Percentiles rank a stretch among this genome's conserved stretches.
These are phyloP conservation scores for Aphaenogaster floridana DNA, from an alignment of 1,140 invertebrate genomes.

Conservation along the genomic window DNA sequence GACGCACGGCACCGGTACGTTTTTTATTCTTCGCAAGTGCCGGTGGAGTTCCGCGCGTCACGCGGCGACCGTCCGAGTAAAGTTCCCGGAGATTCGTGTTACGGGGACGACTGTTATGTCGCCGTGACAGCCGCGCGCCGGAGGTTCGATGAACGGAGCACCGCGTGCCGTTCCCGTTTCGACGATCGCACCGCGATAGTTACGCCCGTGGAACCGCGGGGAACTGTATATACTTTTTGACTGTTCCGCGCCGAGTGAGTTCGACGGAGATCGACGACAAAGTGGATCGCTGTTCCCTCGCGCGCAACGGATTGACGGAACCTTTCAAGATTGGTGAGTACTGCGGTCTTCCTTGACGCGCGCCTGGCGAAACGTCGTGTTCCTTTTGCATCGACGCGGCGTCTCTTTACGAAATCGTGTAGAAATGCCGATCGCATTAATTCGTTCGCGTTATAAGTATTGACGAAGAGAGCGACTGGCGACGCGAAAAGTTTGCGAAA, in stretches of 20 bases:
- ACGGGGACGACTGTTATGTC: slow-evolving; percentile 49
- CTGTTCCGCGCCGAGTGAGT: slow-evolving; percentile 15
- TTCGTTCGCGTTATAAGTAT: neutral
- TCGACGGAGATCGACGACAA: slow-evolving; percentile 54
- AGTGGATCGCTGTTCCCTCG: slow-evolving; percentile 82
- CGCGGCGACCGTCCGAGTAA: neutral
- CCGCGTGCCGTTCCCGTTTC: slow-evolving; percentile 63
- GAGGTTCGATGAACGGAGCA: slow-evolving; percentile 71
- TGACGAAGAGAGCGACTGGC: neutral
- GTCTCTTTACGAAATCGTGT: neutral
- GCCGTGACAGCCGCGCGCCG: slow-evolving; percentile 36
- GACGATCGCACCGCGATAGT: slow-evolving; percentile 38
- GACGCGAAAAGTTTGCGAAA: neutral
- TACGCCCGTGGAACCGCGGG: neutral
- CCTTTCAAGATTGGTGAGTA: slow-evolving; percentile 85
- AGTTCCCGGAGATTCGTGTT: slow-evolving; percentile 48
- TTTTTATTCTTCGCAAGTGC: neutral
- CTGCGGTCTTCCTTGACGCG: neutral
- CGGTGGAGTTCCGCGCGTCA: neutral
- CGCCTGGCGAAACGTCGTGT: neutral
- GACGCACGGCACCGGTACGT: neutral
- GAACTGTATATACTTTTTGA: slow-evolving; percentile 28
- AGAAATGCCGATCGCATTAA: neutral
- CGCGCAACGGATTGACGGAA: slow-evolving; percentile 77
- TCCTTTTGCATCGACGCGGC: neutral